phyloP scores from a whole-genome alignment of 2,888 invertebrate species.

The Rotaria magnacalcarata region DNA sequence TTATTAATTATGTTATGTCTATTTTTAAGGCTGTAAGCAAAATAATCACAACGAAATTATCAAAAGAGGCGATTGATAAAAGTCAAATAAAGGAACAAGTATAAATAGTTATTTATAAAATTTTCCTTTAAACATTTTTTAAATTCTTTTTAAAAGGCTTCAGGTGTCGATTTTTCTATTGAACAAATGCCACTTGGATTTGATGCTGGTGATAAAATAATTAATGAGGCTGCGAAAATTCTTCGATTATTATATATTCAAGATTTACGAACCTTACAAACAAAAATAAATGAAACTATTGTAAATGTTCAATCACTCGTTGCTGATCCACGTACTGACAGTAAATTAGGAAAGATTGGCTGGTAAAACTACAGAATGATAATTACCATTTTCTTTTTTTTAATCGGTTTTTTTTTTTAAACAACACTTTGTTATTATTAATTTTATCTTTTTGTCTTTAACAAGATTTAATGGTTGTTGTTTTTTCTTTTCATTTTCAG shows the following conservation, averaged over 20 bases:
- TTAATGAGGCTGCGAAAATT: constrained; percentile 73
- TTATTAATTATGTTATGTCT: neutral
- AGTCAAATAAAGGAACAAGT: constrained; percentile 63
- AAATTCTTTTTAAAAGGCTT: neutral
- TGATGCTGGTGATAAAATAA: constrained; percentile 64
- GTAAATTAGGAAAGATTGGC: constrained; percentile 85
- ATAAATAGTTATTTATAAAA: constrained; percentile 55
- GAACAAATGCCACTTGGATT: constrained; percentile 69
- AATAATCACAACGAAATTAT: constrained; percentile 55
- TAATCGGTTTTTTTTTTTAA: neutral
- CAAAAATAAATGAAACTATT: constrained; percentile 84
- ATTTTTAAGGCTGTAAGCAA: constrained; percentile 54
- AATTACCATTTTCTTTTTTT: neutral
- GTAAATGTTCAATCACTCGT: constrained; percentile 85
- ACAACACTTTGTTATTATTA: neutral
- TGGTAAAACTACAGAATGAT: constrained; percentile 46
- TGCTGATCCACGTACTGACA: constrained; percentile 92
- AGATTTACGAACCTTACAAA: constrained; percentile 79
- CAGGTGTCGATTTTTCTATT: constrained; percentile 70
- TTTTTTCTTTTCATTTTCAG: neutral
- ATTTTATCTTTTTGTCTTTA: neutral
- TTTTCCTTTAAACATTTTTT: constrained; percentile 49
- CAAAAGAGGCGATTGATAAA: constrained; percentile 63
- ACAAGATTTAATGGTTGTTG: neutral
- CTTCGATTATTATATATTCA: constrained; percentile 76